These are phyloP conservation scores for Phalloptychus januarius DNA, from an alignment of 2,797 vertebrate genomes.

Conservation along the genomic window DNA sequence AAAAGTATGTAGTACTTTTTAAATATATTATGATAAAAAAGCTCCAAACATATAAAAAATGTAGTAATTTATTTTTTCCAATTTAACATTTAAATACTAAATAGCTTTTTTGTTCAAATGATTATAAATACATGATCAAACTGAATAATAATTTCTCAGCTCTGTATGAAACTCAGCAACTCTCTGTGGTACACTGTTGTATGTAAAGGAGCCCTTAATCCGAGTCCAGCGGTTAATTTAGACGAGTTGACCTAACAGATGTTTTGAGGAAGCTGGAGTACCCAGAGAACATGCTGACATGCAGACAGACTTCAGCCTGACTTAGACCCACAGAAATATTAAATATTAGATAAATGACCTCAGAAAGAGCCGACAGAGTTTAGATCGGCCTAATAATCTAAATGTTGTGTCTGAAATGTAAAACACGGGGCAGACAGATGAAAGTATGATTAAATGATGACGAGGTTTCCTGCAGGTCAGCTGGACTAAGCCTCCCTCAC, in stretches of 20 bases:
- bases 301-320: neutral
- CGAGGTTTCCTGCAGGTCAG: conserved; percentile 12
- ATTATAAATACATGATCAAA: neutral
- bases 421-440: neutral
- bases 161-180: too few relatives aligned
- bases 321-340: neutral
- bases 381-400: neutral
- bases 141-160: neutral
- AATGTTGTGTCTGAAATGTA: neutral
- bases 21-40: neutral
- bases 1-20: neutral
- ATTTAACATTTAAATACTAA: neutral
- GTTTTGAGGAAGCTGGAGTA: neutral
- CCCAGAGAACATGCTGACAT: neutral
- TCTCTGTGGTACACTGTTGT: too few relatives aligned
- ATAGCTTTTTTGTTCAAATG: neutral
- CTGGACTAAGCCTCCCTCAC: conserved; percentile 25
- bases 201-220: too few relatives aligned
- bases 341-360: neutral
- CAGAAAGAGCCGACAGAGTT: neutral
- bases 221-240: too few relatives aligned
- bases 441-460: conserved; percentile 3
- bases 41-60: neutral
- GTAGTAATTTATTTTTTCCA: neutral
- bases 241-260: neutral